Evolutionary conservation across 2,888 invertebrate species (phyloP).

Genomic region (Trichogramma evanescens): DNA sequence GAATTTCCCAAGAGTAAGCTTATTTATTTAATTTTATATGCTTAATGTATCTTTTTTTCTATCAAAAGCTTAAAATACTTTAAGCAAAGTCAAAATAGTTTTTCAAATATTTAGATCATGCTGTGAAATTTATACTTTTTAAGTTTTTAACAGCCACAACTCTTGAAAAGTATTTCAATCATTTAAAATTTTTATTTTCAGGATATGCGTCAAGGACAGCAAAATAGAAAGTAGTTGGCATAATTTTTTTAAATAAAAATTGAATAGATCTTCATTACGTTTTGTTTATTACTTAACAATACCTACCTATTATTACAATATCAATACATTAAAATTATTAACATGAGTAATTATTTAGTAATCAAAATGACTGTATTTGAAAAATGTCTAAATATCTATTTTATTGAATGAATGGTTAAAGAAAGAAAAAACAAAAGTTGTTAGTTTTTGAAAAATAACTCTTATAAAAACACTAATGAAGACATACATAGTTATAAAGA

Average conservation of each 20-base stretch:
- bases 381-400: no score
- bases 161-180: background rate
- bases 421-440: no score
- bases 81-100: no score
- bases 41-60: background rate
- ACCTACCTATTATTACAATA: background rate
- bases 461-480: background rate
- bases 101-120: no score
- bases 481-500: background rate
- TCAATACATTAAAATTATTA: no score
- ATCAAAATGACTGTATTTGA: no score
- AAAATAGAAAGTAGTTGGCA: conserved; percentile 44
- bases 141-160: background rate
- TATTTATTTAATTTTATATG: background rate
- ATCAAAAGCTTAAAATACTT: no score
- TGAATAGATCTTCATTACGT: background rate
- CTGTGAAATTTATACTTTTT: background rate
- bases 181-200: conserved; percentile 30
- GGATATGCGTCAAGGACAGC: conserved; percentile 49
- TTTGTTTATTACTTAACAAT: background rate
- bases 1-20: conserved; percentile 66
- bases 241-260: conserved; percentile 32
- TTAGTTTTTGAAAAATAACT: no score
- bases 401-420: no score
- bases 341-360: no score